These are phyloP conservation scores for Columba janthina DNA, from an alignment of 2,113 vertebrate species.

Conservation along the genomic window DNA sequence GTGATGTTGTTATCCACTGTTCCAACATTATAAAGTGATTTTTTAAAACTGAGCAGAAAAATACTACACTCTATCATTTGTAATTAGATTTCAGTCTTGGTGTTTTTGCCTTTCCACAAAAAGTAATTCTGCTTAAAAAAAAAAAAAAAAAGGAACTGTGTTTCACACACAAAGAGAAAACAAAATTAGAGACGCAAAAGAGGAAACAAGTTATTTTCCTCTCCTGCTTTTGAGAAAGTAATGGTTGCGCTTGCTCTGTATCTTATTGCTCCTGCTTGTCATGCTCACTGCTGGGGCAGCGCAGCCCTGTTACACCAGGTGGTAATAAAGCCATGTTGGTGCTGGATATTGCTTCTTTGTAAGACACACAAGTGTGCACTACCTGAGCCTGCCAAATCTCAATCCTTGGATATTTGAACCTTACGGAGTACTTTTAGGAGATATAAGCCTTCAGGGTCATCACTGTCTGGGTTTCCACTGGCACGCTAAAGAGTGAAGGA, in stretches of 20 bases:
- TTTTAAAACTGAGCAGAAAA: slow-evolving; percentile 63
- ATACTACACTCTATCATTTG: slow-evolving; percentile 35
- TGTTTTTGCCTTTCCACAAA: neutral
- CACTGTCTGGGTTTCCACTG: neutral
- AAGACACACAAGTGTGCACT: neutral
- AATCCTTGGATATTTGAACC: neutral
- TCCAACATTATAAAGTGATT: slow-evolving; percentile 71
- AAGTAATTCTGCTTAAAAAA: neutral
- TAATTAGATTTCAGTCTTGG: slow-evolving; percentile 58
- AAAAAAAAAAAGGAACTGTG: neutral
- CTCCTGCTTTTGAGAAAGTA: neutral
- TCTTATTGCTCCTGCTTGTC: neutral
- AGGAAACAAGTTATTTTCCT: neutral
- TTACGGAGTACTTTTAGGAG: neutral
- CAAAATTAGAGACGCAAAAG: neutral
- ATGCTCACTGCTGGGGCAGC: neutral
- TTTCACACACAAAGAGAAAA: neutral
- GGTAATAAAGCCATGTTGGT: neutral
- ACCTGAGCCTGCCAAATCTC: neutral
- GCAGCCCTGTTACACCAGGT: neutral
- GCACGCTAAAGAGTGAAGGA: neutral
- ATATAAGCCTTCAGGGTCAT: neutral
- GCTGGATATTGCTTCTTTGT: neutral
- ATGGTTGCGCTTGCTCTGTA: neutral
- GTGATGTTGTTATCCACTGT: slow-evolving; percentile 72